These are phyloP conservation scores for Anastatus disparis DNA, from an alignment of 1,140 invertebrate genomes.

Conservation along the genomic window DNA sequence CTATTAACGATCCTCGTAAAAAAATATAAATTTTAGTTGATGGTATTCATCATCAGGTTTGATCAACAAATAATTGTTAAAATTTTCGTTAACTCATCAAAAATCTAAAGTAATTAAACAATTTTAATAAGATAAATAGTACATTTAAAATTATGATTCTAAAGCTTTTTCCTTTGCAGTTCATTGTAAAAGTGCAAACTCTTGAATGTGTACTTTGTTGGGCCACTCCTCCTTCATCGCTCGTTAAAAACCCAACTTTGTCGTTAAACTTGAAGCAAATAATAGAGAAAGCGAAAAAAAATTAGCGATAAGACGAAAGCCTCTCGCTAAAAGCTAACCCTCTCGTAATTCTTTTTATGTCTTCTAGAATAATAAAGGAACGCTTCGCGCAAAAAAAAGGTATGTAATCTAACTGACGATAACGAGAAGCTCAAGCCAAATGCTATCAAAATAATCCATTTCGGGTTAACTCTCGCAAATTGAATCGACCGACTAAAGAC, in stretches of 20 bases:
- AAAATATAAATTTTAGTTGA: too few relatives aligned
- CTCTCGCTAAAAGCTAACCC: too few relatives aligned
- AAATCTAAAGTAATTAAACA: neutral
- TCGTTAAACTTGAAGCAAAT: too few relatives aligned
- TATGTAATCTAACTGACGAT: neutral
- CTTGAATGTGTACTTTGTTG: neutral
- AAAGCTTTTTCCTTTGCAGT: too few relatives aligned
- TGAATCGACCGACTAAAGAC: too few relatives aligned
- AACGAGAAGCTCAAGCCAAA: neutral
- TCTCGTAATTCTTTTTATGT: neutral
- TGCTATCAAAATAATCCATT: too few relatives aligned
- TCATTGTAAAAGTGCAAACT: too few relatives aligned
- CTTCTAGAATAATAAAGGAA: neutral
- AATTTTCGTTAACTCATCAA: neutral
- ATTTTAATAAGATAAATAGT: too few relatives aligned
- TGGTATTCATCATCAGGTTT: too few relatives aligned
- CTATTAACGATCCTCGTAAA: too few relatives aligned
- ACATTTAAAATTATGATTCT: too few relatives aligned
- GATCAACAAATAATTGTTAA: neutral
- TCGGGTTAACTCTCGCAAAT: too few relatives aligned
- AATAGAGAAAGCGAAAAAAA: neutral
- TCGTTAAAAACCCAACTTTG: neutral
- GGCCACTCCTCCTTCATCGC: neutral
- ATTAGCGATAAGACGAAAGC: neutral
- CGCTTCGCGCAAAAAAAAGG: neutral